Conservation (phyloP, 1,140 invertebrate species). For the Dendrolimus punctatus region DNA sequence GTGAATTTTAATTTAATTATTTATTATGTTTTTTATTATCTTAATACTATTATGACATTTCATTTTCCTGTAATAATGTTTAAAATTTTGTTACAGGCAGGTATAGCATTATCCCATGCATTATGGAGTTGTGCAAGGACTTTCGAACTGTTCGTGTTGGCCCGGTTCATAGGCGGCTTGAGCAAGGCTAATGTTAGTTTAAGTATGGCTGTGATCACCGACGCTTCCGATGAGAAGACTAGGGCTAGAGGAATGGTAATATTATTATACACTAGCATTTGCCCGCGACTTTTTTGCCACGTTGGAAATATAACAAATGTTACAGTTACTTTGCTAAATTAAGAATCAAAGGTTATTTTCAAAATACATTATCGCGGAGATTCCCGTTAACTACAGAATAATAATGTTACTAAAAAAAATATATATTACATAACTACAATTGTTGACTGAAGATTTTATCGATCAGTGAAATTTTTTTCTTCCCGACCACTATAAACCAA, state of each 20-base stretch:
- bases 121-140: slow-evolving; percentile 92
- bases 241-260: slow-evolving; percentile 95
- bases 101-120: slow-evolving; percentile 88
- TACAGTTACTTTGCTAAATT: neutral
- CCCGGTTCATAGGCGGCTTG: slow-evolving; percentile 93
- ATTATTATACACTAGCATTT: neutral
- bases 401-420: too few species aligned
- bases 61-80: neutral
- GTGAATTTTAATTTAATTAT: too few species aligned
- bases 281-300: neutral
- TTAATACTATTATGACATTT: too few species aligned
- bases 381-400: too few species aligned
- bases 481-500: too few species aligned
- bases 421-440: too few species aligned
- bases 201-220: slow-evolving; percentile 95
- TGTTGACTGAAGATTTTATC: too few species aligned
- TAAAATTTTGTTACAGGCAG: slow-evolving; percentile 74
- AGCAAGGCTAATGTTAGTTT: slow-evolving; percentile 98
- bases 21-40: too few species aligned
- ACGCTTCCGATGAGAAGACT: slow-evolving; percentile 86
- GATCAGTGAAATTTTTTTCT: too few species aligned
- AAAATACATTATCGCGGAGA: too few species aligned
- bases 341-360: too few species aligned
- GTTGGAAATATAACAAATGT: neutral
- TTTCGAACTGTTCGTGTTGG: slow-evolving; percentile 94